Percentiles rank a stretch among this genome's conserved stretches.
Evolutionary conservation across 2,888 invertebrate genomes (phyloP).

Genomic region (Drosophila differens): DNA sequence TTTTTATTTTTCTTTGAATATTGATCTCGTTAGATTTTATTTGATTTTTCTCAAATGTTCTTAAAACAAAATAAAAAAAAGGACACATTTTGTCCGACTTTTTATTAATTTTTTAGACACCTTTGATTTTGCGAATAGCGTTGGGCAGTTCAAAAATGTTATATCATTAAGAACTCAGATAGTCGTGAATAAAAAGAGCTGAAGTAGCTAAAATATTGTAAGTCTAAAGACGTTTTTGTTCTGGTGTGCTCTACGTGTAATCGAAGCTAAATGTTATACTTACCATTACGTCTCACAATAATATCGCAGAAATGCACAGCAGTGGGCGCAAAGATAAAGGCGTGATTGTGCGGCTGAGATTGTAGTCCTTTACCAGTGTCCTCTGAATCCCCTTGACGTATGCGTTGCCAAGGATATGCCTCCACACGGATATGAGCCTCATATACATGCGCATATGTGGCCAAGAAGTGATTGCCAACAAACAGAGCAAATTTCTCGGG

Average conservation of each 20-base stretch:
- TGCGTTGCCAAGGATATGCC: constrained; percentile 92
- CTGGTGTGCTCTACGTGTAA: not conserved
- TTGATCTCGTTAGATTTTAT: not conserved
- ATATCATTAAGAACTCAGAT: not conserved
- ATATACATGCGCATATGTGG: constrained; percentile 90
- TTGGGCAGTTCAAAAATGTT: not conserved
- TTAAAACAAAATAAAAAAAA: no score
- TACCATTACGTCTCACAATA: constrained; percentile 89
- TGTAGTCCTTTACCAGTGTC: constrained; percentile 65
- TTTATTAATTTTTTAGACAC: not conserved
- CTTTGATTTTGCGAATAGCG: no score
- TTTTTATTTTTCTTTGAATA: not conserved
- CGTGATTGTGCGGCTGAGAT: constrained; percentile 89
- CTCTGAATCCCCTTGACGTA: constrained; percentile 86
- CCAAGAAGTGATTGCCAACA: constrained; percentile 91
- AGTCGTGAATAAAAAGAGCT: not conserved
- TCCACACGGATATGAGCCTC: constrained; percentile 90
- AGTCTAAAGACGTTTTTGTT: not conserved
- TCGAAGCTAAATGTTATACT: constrained; percentile 59
- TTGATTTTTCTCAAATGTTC: not conserved
- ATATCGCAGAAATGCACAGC: constrained; percentile 90
- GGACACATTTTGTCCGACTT: not conserved
- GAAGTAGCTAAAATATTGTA: not conserved
- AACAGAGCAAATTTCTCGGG: constrained; percentile 92
- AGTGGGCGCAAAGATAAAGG: constrained; percentile 90